phyloP scores from a whole-genome alignment of 2,888 invertebrate genomes.

The Idaea dimidiata region DNA sequence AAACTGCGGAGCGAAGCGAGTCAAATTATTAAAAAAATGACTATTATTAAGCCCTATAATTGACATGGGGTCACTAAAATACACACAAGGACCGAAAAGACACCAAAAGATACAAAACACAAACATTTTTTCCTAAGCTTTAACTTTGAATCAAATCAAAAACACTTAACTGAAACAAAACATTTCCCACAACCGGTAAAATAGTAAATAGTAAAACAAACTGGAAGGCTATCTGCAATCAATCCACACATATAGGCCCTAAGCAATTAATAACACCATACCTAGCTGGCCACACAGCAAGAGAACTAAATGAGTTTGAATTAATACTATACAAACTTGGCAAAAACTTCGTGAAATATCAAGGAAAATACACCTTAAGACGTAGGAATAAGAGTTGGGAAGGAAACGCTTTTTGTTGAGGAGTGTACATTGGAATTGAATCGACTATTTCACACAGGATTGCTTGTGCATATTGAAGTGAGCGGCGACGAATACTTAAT shows the following conservation, averaged over 20 bases:
- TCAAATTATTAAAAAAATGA: too few relatives aligned
- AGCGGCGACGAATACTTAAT: neutral
- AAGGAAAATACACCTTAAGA: neutral
- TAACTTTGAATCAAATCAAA: neutral
- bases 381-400: neutral
- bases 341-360: neutral
- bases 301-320: conserved; percentile 17
- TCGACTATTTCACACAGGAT: conserved; percentile 50
- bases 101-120: neutral
- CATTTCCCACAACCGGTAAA: neutral
- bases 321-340: conserved; percentile 3
- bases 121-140: neutral
- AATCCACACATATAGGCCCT: conserved; percentile 22
- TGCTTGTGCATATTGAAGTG: conserved; percentile 12
- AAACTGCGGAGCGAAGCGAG: too few relatives aligned
- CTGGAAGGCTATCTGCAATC: conserved; percentile 13
- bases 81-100: neutral
- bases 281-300: conserved; percentile 22
- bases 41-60: too few relatives aligned
- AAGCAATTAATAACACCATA: conserved; percentile 30
- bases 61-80: neutral
- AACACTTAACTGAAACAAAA: neutral
- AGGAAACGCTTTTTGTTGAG: conserved; percentile 13
- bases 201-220: conserved; percentile 1
- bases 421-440: conserved; percentile 59